Evolutionary conservation across 1,140 invertebrate genomes (phyloP), one percentile per base, ranked within the genome.

Genomic region (Chymomyza costata): DNA sequence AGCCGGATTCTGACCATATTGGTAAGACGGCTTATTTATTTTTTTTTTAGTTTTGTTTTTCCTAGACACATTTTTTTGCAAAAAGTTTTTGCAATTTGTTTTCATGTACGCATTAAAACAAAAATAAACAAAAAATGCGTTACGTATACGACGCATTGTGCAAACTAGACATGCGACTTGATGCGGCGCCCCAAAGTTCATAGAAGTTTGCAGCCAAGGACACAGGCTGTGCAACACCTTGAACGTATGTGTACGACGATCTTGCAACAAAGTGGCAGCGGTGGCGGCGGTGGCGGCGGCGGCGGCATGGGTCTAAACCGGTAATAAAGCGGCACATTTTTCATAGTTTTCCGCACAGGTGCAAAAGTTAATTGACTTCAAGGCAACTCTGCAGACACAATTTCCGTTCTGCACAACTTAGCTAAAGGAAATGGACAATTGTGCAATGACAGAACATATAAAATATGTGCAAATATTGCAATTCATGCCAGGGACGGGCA

Each of bases 1-100:
- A 78, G 63, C 71, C 71, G 71, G 71, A 78, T 71, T 78, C 51
- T 67, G 51, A 37, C 48, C 58, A 60, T 40, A 60, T 44, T 6
- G 15, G 13, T 28, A 30, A 8, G 15, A 28, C 15, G 11, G 11
- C 19, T 28, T 28, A 13, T 1, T 14, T 18, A 13, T 17, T 17
- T 43, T 30, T 44, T 44, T n/a, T 32, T 52, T 45, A 43, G 11
- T 11, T 21, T 44, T 44, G 18, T 38, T 19, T 34, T n/a, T 25
- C 21, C n/a, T n/a, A n/a, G n/a, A n/a, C n/a, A n/a, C n/a, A n/a
- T n/a, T n/a, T n/a, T n/a, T n/a, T n/a, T n/a, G n/a, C n/a, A n/a
- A n/a, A n/a, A n/a, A n/a, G n/a, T n/a, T n/a, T n/a, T n/a, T n/a
- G n/a, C n/a, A n/a, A n/a, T n/a, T n/a, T n/a, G n/a, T n/a, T n/a